Evolutionary conservation across 2,797 vertebrate species (phyloP), one percentile per base, ranked within the genome.

Genomic region (Phoeniculus purpureus): DNA sequence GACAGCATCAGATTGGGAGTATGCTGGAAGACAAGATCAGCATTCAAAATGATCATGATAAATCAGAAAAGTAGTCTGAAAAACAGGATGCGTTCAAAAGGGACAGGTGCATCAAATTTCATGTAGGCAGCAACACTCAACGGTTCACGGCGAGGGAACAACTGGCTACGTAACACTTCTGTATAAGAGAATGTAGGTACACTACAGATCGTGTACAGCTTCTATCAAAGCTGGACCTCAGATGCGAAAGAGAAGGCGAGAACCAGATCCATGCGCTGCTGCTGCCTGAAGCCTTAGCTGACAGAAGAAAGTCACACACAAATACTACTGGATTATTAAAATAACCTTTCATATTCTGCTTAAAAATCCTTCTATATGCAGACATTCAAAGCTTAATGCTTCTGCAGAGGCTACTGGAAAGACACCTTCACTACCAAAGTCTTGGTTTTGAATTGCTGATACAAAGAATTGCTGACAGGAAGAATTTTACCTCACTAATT

Each of bases 171-270:
- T 3, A 55, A 61, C 10, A 81, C 16, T 15, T 65, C 59, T 37
- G 3, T 10, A 3, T 15, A 5, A 32, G 32, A 37, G 22, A 68
- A 13, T 66, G 26, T 43, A n/a, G 55, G 14, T 6, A 6, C n/a
- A 6, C n/a, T 54, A 7, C 0, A 40, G n/a, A 17, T 25, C 52
- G 58, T 2, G 6, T 8, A 7, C 0, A 23, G 19, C 26, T 71
- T 29, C 66, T 47, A 18, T 5, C 70, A 65, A 25, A 72, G 13
- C 22, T 43, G 17, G 31, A 8, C 25, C n/a, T 68, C 18, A 20
- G 15, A 23, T 2, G 4, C 9, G 22, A 14, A 67, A 48, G 25
- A 75, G 32, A 14, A 29, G n/a, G 48, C 67, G 48, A 73, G 65
- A 71, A 22, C 16, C 31, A 55, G 52, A 60, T 29, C n/a, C 23